Base-by-base conservation (phyloP, 2,888 invertebrate genomes). In the Eupithecia inturbata region DNA sequence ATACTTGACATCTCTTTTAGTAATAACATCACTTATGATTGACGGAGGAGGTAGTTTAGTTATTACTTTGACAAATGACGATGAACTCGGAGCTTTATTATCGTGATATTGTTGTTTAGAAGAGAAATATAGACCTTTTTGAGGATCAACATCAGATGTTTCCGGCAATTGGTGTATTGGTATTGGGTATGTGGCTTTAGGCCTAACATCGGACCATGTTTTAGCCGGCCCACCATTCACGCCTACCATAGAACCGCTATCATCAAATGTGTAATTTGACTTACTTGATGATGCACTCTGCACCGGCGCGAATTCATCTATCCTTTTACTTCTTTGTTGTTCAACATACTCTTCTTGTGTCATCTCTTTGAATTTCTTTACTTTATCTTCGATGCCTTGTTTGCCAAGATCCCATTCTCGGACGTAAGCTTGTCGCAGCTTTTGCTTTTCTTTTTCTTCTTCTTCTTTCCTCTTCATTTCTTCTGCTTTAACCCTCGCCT, bases 221-320 rank as follows among this genome's bases (percentile, higher is more conserved):
- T 89, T 90, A 73, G 73, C 81, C 28, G 77, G 70, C 66, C 64
- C 62, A 31, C 68, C 72, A 49, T 81, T 82, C n/a, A 78, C 66
- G 57, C 77, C 80, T 1, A 88, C 19, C 71, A 84, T 85, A 74
- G 81, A 88, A 28, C 95, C 95, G 57, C 81, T 87, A 60, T 82
- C 80, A 80, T 94, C 91, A 80, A 94, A 95, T 10, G 80, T 79
- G 57, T 83, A 82, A 28, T 83, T 82, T 3, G 85, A 83, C 70
- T 81, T 86, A n/a, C 78, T 80, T 31, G 82, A 84, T 16, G 81
- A 81, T 1, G 84, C 79, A 7, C 85, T 72, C 80, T 87, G 82
- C 3, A 95, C 95, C 6, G 98, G 98, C 1, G 97, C 98, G 91
- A 98, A 98, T 88, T 98, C 98, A 0, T 95, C 85, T 33, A 95